phyloP scores from a whole-genome alignment of 2,113 vertebrate genomes.

The Rhinogobius similis region DNA sequence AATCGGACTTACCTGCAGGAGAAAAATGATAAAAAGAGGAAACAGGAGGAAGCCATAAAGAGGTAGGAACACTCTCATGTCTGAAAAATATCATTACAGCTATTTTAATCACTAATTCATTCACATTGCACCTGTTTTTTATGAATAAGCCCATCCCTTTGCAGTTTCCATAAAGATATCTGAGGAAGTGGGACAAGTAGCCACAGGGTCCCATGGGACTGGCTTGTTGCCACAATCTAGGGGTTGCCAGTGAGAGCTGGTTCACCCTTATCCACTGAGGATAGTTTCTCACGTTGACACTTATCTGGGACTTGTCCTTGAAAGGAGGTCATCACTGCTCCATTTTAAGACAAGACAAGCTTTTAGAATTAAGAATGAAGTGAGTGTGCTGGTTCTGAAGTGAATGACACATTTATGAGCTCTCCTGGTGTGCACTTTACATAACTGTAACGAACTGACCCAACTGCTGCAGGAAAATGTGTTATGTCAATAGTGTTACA shows the following conservation, averaged over 20 bases:
- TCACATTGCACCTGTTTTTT: not conserved
- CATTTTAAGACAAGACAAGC: conserved; percentile 42
- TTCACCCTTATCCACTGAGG: conserved; percentile 48
- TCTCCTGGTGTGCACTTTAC: not conserved
- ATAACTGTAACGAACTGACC: conserved; percentile 6
- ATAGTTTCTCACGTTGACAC: conserved; percentile 69
- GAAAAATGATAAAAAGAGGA: conserved; percentile 95
- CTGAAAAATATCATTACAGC: not conserved
- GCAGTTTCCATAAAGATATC: conserved; percentile 13
- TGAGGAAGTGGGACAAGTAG: conserved; percentile 62
- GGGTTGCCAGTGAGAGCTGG: conserved; percentile 43
- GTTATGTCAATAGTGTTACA: not conserved
- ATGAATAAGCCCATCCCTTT: not conserved
- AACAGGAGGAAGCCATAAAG: conserved; percentile 97
- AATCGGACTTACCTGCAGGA: conserved; percentile 93
- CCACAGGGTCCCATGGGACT: conserved; percentile 53
- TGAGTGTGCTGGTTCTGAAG: conserved; percentile 1
- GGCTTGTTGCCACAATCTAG: conserved; percentile 57
- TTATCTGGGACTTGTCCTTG: conserved; percentile 72
- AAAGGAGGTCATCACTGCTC: conserved; percentile 57
- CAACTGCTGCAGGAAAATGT: not conserved
- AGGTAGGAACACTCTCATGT: conserved; percentile 76
- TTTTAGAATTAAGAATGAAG: conserved; percentile 23
- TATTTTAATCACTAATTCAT: not conserved
- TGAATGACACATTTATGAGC: conserved; percentile 6